Evolutionary conservation across 2,113 vertebrate species (phyloP).

Genomic region (Petaurus breviceps): DNA sequence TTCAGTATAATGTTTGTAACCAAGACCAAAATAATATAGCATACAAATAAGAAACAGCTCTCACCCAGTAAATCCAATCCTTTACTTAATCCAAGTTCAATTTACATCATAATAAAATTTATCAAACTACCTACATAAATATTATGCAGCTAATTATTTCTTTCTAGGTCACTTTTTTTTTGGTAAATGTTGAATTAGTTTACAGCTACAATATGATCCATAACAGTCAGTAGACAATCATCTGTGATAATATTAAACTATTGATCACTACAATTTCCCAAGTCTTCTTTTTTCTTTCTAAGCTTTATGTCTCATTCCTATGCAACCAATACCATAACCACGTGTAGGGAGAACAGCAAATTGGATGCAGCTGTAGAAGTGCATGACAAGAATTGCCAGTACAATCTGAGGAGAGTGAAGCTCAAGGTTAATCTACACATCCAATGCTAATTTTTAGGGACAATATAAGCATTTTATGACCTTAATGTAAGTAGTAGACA

Average conservation of each 20-base stretch:
- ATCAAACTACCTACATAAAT: neutral
- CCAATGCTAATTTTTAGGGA: neutral
- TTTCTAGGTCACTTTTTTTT: neutral
- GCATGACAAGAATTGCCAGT: neutral
- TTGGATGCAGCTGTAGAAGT: neutral
- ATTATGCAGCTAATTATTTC: neutral
- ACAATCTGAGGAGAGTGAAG: neutral
- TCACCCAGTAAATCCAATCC: neutral
- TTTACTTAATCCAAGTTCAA: too few species aligned
- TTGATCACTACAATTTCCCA: neutral
- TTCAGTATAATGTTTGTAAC: neutral
- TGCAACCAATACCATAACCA: neutral
- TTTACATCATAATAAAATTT: neutral
- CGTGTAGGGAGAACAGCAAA: neutral
- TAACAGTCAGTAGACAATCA: neutral
- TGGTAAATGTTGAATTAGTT: neutral
- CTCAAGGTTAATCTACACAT: neutral
- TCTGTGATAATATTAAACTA: neutral
- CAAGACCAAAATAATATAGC: neutral
- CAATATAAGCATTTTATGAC: neutral
- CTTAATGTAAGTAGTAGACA: neutral
- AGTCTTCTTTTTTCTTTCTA: neutral
- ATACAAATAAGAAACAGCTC: too few species aligned
- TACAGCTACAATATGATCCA: neutral
- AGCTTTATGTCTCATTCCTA: neutral